phyloP scores from a whole-genome alignment of 2,888 invertebrate genomes.

The Strigamia maritima region DNA sequence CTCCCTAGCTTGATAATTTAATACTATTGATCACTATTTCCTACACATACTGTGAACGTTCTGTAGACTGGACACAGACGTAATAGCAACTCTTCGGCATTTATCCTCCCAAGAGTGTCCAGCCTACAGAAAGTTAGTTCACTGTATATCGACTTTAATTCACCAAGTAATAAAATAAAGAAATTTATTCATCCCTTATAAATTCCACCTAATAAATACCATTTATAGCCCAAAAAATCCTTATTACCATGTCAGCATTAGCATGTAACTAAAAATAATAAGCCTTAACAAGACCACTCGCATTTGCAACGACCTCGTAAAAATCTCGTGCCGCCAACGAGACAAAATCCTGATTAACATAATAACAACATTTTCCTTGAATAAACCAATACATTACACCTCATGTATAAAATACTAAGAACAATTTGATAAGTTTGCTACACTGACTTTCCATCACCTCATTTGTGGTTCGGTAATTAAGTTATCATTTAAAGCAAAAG shows the following conservation, averaged over 20 bases:
- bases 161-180: no score
- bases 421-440: not conserved
- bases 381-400: slow-evolving; percentile 18
- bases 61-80: no score
- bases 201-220: not conserved
- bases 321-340: not conserved
- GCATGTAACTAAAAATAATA: not conserved
- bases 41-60: no score
- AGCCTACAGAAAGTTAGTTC: no score
- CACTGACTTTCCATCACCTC: slow-evolving; percentile 15
- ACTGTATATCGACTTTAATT: no score
- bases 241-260: not conserved
- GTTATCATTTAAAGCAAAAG: not conserved
- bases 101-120: no score
- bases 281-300: not conserved
- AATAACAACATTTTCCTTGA: not conserved
- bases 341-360: not conserved
- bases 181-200: no score
- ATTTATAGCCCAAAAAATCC: not conserved
- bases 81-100: no score
- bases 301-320: not conserved
- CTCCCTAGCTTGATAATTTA: no score
- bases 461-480: slow-evolving; percentile 14
- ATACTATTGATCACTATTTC: no score
- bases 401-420: not conserved